Evolutionary conservation across 2,797 vertebrate genomes (phyloP), one percentile per base, ranked within the genome.

Genomic region (Danio aesculapii): DNA sequence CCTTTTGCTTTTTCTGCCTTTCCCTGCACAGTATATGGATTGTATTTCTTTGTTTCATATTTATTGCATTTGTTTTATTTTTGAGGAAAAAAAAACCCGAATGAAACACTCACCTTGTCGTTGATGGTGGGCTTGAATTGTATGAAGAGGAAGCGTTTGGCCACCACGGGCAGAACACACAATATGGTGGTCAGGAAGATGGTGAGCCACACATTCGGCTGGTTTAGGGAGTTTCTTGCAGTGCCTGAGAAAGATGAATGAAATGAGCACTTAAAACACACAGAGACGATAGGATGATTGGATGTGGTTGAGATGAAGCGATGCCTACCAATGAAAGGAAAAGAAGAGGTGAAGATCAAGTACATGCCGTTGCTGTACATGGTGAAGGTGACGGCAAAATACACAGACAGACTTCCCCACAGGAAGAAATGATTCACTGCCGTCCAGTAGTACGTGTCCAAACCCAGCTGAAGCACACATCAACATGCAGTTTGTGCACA

Each of bases 311-410:
- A 13, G 30, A 70, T 10, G 6, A 5, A 43, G 13, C n/a, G 67
- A 19, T 64, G 77, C 96, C 96, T 90, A 99, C 98, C 98, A 16
- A 97, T 85, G 73, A 98, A 98, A 1, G 95, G 95, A 91, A 99
- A 99, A 14, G 85, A 50, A 0, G 91, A 94, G 8, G 96, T 95
- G 90, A 97, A 95, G 86, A 95, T 93, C 87, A 95, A 86, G 86
- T 95, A 99, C 93, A 97, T 95, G 91, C 96, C 97, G 0, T 97
- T 96, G 87, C 97, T 98, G 86, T 96, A 96, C 94, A 98, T 96
- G 86, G 98, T 95, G 89, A 98, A 95, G 0, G 93, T 95, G 87
- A 97, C 84, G 63, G 95, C 95, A 75, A 98, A 99, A 91, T 98
- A 99, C 66, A 95, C 91, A 0, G 95, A 94, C 86, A 98, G 92